Base-by-base conservation (phyloP, 2,797 vertebrate genomes). In the Sebastes oblongus region DNA sequence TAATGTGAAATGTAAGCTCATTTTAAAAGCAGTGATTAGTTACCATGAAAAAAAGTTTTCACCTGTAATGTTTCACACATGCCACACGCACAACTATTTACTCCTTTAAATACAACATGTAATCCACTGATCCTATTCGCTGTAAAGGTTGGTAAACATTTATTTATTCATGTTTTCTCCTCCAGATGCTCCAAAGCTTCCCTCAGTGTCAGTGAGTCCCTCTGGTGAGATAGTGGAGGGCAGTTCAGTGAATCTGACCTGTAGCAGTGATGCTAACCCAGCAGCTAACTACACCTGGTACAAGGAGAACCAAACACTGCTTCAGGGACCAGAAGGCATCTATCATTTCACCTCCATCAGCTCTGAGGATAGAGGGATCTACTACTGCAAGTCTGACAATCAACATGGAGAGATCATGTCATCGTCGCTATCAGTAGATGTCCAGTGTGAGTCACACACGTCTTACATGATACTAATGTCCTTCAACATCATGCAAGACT, bases 181-280 rank as follows among this genome's bases (percentile, higher is more conserved):
- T 42, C 13, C 77, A 85, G 81, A 78, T 46, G 3, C 1, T 67
- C 82, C 78, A 39, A 69, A 16, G 32, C 12, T 0, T 52, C 42
- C 52, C 25, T 69, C 54, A 3, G 25, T 81, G 39, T 81, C 60
- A 32, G 71, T 54, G 56, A 71, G 27, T 59, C 6, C 27, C 11
- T 10, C 42, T 76, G 65, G 36, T 52, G 76, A 75, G 6, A 67
- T 86, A 4, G 3, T 66, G 68, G 29, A 79, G 81, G 42, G 13
- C 25, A 58, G 22, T 22, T 62, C 24, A 52, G 55, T 82, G 66
- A 62, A 10, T 72, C 72, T 89, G 78, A 84, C 50, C 72, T 89
- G 87, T 25, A 80, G 62, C 62, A 82, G 74, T 82, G 71, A 71
- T 24, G 82, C 80, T 66, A 79, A 87, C 36, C 83, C 88, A 64